Percentiles rank a stretch among this genome's conserved stretches.
phyloP scores from a whole-genome alignment of 1,140 invertebrate species.

The Battus philenor region DNA sequence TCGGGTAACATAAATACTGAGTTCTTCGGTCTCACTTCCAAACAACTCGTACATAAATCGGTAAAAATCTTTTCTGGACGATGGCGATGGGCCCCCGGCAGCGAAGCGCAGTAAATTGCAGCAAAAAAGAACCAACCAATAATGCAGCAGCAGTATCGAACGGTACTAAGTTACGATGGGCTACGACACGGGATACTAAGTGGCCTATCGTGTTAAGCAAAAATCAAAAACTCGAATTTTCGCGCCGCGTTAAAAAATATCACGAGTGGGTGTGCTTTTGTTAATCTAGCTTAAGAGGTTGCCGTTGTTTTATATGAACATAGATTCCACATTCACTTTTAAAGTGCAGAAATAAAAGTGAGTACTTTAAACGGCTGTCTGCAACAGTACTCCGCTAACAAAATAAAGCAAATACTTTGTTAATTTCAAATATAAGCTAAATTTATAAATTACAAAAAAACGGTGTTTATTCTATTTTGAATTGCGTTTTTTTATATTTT shows the following conservation, averaged over 20 bases:
- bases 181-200: slow-evolving; percentile 52
- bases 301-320: no score
- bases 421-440: no score
- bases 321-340: no score
- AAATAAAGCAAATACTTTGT: no score
- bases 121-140: slow-evolving; percentile 56
- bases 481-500: no score
- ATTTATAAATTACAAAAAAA: no score
- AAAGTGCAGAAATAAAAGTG: no score
- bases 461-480: no score
- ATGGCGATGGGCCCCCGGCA: slow-evolving; percentile 45
- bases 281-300: no score
- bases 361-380: no score
- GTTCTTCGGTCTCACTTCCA: slow-evolving; percentile 55
- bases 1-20: slow-evolving; percentile 61
- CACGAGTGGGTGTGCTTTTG: no score
- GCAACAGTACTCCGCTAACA: no score
- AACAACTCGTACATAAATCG: slow-evolving; percentile 67
- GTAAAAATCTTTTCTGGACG: slow-evolving; percentile 46
- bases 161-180: slow-evolving; percentile 55
- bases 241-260: slow-evolving; percentile 39
- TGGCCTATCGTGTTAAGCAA: slow-evolving; percentile 61
- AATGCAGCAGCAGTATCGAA: slow-evolving; percentile 60
- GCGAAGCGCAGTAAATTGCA: slow-evolving; percentile 59
- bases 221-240: slow-evolving; percentile 49